Conservation (phyloP, 2,113 vertebrate genomes). For the Bubo scandiacus region DNA sequence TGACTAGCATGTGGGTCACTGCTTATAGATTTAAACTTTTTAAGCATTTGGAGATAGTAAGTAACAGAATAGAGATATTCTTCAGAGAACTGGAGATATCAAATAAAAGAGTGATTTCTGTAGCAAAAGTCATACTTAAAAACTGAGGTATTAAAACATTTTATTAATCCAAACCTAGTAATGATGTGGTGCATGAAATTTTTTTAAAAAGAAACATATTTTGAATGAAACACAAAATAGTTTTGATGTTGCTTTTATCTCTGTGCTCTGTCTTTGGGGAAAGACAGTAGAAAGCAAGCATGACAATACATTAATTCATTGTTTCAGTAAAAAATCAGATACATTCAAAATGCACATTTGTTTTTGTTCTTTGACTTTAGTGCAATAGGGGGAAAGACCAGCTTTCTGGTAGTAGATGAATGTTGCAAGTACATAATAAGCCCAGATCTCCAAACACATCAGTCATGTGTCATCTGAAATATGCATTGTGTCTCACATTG, state of each 20-base stretch:
- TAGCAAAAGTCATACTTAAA: not conserved
- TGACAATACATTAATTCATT: constrained; percentile 60
- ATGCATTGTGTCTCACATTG: constrained; percentile 24
- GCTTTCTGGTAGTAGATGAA: constrained; percentile 44
- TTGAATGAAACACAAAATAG: not conserved
- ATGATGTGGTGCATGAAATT: not conserved
- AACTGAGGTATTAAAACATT: not conserved
- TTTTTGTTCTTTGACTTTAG: constrained; percentile 48
- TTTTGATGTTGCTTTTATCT: constrained; percentile 12
- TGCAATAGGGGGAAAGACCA: constrained; percentile 12
- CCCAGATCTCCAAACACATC: constrained; percentile 57
- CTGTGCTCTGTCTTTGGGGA: constrained; percentile 25
- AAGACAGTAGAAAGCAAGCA: constrained; percentile 37
- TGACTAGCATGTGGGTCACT: not conserved
- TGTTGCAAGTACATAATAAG: constrained; percentile 54
- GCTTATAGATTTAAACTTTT: not conserved
- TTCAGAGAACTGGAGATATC: not conserved
- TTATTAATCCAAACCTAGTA: not conserved
- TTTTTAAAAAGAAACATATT: not conserved
- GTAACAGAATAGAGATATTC: not conserved
- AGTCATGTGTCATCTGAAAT: constrained; percentile 55
- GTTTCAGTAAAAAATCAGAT: constrained; percentile 56
- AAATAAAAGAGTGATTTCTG: not conserved
- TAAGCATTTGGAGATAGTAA: not conserved
- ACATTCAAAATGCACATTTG: constrained; percentile 46